A percentile compares a stretch with the other conserved stretches of the same genome.
These are phyloP conservation scores for Linurgus olivaceus DNA, from an alignment of 2,797 vertebrate genomes.

Conservation along the genomic window DNA sequence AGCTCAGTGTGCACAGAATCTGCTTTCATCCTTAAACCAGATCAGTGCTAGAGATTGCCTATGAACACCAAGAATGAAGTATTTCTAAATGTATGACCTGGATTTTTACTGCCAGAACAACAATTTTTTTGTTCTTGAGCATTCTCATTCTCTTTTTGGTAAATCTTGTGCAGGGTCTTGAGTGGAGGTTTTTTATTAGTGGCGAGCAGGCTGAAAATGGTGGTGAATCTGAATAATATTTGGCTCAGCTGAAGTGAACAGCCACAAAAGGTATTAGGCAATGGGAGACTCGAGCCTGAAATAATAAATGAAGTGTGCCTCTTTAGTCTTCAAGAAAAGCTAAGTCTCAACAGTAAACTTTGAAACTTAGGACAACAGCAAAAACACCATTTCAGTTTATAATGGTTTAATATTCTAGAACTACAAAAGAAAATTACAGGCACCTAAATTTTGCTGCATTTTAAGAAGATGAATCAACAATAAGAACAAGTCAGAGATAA, in stretches of 20 bases:
- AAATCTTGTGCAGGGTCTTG: not conserved
- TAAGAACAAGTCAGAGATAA: not conserved
- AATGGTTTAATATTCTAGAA: not conserved
- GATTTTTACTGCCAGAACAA: not conserved
- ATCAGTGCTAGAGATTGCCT: not conserved
- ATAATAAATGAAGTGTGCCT: not conserved
- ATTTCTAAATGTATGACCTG: not conserved
- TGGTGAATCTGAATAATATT: not conserved
- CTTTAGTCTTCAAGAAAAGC: not conserved
- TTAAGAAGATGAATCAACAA: not conserved
- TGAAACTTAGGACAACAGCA: not conserved
- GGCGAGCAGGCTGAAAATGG: not conserved
- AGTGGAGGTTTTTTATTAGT: not conserved
- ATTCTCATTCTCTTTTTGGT: not conserved
- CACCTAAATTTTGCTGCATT: not conserved
- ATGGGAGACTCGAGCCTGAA: not conserved
- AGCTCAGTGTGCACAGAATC: not conserved
- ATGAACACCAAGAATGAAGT: not conserved
- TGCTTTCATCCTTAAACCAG: not conserved
- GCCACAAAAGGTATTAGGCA: not conserved
- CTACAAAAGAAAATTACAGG: not conserved
- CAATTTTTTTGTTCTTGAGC: not conserved
- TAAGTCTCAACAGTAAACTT: not conserved
- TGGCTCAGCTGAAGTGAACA: not conserved
- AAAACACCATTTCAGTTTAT: not conserved